phyloP scores from a whole-genome alignment of 2,888 invertebrate species.

The Callimorpha dominula region DNA sequence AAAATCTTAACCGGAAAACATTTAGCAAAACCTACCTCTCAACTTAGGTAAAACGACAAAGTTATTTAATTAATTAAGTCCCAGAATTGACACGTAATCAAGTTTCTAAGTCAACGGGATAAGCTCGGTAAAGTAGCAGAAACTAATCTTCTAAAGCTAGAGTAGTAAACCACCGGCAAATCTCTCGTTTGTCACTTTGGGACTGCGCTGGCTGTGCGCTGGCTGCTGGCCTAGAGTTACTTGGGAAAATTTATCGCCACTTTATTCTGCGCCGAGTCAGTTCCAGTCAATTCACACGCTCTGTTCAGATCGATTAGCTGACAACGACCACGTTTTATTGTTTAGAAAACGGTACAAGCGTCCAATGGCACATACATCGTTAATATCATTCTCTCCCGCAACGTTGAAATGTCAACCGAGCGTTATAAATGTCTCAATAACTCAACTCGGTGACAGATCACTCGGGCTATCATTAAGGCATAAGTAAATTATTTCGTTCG shows the following conservation, averaged over 20 bases:
- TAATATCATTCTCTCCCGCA: conserved; percentile 59
- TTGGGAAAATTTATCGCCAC: conserved; percentile 61
- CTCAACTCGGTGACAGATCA: conserved; percentile 64
- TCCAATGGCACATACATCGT: conserved; percentile 53
- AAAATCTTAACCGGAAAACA: not conserved
- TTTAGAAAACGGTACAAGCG: conserved; percentile 56
- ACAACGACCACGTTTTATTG: conserved; percentile 57
- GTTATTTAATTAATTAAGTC: conserved; percentile 29
- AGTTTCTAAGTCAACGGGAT: conserved; percentile 39
- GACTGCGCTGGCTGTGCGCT: conserved; percentile 39
- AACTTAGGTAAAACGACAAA: conserved; percentile 15
- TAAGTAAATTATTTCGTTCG: conserved; percentile 65
- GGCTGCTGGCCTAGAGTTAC: conserved; percentile 51
- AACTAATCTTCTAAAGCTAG: conserved; percentile 52
- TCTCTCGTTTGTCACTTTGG: conserved; percentile 63
- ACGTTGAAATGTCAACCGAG: conserved; percentile 60
- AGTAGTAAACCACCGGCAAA: conserved; percentile 57
- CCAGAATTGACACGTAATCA: conserved; percentile 32
- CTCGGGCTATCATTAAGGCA: conserved; percentile 59
- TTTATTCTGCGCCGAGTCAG: conserved; percentile 56
- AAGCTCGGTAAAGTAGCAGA: conserved; percentile 36
- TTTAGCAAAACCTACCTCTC: conserved; percentile 11
- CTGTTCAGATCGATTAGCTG: conserved; percentile 57
- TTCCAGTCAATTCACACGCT: conserved; percentile 53
- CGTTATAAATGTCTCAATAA: conserved; percentile 69